Percentiles rank a stretch among this genome's conserved stretches.
Evolutionary conservation across 2,797 vertebrate species (phyloP).

Genomic region (Strix occidentalis): DNA sequence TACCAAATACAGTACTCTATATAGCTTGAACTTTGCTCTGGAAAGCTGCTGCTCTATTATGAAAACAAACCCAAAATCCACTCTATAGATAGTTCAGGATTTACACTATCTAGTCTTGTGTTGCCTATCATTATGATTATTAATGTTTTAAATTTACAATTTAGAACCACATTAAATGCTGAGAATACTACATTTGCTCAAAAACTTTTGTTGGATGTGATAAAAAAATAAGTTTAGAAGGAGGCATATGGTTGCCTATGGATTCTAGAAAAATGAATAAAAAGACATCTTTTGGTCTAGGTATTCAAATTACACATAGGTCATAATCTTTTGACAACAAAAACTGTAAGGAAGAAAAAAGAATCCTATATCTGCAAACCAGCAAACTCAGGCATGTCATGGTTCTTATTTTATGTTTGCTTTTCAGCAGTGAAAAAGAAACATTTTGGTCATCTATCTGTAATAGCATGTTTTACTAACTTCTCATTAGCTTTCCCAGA

Average conservation of each 20-base stretch:
- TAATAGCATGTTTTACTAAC: background rate
- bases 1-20: background rate
- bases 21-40: background rate
- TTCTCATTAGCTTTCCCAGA: background rate
- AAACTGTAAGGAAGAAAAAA: background rate
- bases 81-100: background rate
- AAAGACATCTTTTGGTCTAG: background rate
- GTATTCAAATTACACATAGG: background rate
- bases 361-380: background rate
- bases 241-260: background rate
- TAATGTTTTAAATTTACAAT: background rate
- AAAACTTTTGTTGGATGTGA: background rate
- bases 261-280: background rate
- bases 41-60: background rate
- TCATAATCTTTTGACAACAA: background rate
- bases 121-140: background rate
- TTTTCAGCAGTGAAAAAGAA: background rate
- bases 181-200: background rate
- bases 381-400: rapidly evolving
- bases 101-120: background rate
- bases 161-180: background rate
- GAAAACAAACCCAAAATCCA: rapidly evolving
- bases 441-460: background rate
- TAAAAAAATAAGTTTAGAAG: background rate
- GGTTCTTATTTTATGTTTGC: background rate